A percentile compares a stretch with the other conserved stretches of the same genome.
Evolutionary conservation across 2,888 invertebrate genomes (phyloP).

Genomic region (Deilephila porcellus): DNA sequence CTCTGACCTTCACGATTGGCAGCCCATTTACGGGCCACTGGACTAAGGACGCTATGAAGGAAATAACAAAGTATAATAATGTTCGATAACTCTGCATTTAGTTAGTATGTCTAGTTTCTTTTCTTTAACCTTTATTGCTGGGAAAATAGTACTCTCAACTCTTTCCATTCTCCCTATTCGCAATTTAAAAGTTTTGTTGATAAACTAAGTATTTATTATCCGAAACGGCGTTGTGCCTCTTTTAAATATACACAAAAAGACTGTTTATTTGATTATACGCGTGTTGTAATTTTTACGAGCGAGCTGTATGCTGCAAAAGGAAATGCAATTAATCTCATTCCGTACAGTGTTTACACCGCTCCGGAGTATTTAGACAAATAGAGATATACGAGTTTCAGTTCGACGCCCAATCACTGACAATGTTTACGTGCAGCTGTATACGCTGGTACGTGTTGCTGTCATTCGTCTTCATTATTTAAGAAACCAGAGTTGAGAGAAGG

Average conservation of each 20-base stretch:
- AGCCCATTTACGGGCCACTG: no score
- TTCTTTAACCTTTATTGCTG: no score
- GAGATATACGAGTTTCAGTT: slow-evolving; percentile 30
- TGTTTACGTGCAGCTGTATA: slow-evolving; percentile 47
- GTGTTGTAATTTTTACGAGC: slow-evolving; percentile 9
- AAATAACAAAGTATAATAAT: no score
- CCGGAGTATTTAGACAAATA: slow-evolving; percentile 27
- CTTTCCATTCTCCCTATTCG: no score
- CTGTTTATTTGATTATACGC: not conserved
- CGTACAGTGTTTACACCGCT: slow-evolving; percentile 7
- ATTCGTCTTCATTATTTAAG: slow-evolving; percentile 44
- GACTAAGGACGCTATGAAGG: no score
- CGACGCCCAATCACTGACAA: slow-evolving; percentile 26
- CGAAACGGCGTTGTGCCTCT: not conserved
- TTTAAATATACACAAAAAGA: not conserved
- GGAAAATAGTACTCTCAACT: no score
- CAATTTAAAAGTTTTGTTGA: no score
- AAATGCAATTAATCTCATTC: slow-evolving; percentile 20
- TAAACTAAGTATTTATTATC: no score
- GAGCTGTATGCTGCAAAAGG: slow-evolving; percentile 1
- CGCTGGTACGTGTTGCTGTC: slow-evolving; percentile 50
- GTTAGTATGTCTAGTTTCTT: no score
- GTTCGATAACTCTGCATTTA: no score
- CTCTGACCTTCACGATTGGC: no score
- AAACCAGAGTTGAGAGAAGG: no score